Evolutionary conservation across 2,113 vertebrate species (phyloP).

Genomic region (Ibidorhyncha struthersii): DNA sequence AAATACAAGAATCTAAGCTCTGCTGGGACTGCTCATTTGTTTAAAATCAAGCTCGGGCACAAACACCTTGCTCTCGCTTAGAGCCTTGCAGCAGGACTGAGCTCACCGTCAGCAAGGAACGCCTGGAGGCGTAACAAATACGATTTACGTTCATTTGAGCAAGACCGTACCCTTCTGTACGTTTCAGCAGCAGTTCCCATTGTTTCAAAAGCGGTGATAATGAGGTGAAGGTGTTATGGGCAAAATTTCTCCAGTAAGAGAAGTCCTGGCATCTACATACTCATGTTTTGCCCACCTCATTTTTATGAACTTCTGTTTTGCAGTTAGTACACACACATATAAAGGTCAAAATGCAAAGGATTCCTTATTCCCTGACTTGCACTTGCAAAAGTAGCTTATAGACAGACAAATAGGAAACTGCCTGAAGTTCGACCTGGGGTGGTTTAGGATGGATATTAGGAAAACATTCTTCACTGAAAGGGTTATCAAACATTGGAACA

Average conservation of each 20-base stretch:
- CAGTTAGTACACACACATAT: background rate
- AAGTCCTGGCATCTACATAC: background rate
- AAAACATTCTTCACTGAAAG: too few relatives aligned
- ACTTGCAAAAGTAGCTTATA: background rate
- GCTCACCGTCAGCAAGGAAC: background rate
- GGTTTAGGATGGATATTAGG: too few relatives aligned
- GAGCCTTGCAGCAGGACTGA: background rate
- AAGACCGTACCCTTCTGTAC: background rate
- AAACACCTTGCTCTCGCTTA: background rate
- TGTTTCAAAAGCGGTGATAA: background rate
- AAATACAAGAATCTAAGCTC: background rate
- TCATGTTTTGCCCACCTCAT: background rate
- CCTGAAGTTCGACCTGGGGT: too few relatives aligned
- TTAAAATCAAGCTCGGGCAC: background rate
- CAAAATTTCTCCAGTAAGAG: background rate
- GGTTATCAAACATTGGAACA: too few relatives aligned
- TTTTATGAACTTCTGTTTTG: background rate
- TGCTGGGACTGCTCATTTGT: background rate
- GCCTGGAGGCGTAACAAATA: background rate
- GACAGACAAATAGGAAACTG: background rate
- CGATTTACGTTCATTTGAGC: background rate
- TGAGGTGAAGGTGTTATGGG: background rate
- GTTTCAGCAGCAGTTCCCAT: background rate
- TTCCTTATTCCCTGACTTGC: background rate
- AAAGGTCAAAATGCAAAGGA: background rate